phyloP scores from a whole-genome alignment of 1,140 invertebrate genomes.

The Medauroidea extradentata region DNA sequence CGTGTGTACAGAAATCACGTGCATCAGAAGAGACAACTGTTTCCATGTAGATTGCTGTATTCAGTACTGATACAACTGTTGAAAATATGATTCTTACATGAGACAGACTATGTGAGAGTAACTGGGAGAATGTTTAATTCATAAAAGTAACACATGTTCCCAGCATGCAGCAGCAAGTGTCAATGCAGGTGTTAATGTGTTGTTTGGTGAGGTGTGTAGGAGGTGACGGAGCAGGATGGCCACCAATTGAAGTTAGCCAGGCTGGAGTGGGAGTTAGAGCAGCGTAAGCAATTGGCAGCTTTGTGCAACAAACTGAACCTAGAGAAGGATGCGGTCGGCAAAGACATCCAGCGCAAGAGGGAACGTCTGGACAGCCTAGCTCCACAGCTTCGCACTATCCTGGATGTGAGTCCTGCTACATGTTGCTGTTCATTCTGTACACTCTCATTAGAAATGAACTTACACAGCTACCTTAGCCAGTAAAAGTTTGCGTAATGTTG shows the following conservation, averaged over 20 bases:
- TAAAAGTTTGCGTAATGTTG: too few species aligned
- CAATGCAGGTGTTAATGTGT: too few species aligned
- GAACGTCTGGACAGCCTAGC: conserved; percentile 74
- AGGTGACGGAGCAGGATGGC: conserved; percentile 58
- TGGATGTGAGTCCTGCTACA: conserved; percentile 51
- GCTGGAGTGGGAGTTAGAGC: conserved; percentile 88
- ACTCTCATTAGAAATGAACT: conserved; percentile 28
- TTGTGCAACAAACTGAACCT: conserved; percentile 70
- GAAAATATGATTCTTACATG: too few species aligned
- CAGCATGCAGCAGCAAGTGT: too few species aligned
- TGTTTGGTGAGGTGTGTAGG: conserved; percentile 41
- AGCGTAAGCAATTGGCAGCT: conserved; percentile 76
- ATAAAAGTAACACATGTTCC: too few species aligned
- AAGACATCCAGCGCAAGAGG: conserved; percentile 74
- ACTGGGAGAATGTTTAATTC: too few species aligned
- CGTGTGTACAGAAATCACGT: too few species aligned
- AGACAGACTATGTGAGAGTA: too few species aligned
- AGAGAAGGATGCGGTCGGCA: conserved; percentile 68
- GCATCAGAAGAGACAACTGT: too few species aligned
- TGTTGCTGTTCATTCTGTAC: neutral
- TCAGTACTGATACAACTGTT: too few species aligned
- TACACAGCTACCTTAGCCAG: too few species aligned
- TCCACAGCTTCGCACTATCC: conserved; percentile 68
- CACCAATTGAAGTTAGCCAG: conserved; percentile 82
- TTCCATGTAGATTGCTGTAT: too few species aligned